Percentiles rank a stretch among this genome's conserved stretches.
These are phyloP conservation scores for Steinernema feltiae DNA, from an alignment of 1,140 invertebrate genomes.

Conservation along the genomic window DNA sequence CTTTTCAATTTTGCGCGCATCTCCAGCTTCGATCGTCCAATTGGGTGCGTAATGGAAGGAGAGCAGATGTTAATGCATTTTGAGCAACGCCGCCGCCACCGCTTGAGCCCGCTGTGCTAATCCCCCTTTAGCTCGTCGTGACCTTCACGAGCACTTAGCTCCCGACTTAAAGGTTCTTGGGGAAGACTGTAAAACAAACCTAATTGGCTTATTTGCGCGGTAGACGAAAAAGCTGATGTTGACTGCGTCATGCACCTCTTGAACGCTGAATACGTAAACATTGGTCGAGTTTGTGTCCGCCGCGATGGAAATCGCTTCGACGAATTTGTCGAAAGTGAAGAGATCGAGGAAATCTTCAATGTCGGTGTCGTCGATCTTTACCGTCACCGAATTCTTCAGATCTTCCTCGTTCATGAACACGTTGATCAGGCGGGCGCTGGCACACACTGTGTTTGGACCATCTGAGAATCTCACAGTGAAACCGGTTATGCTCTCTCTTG, in stretches of 20 bases:
- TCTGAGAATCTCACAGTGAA: conserved; percentile 51
- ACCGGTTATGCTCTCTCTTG: not conserved
- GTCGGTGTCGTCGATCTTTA: conserved; percentile 85
- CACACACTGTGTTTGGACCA: conserved; percentile 61
- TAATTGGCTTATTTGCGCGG: conserved; percentile 70
- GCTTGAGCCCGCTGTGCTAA: conserved; percentile 2
- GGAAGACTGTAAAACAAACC: conserved; percentile 64
- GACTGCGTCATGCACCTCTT: conserved; percentile 58
- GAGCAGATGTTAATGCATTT: conserved; percentile 13
- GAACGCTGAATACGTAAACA: not conserved
- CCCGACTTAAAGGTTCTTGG: not conserved
- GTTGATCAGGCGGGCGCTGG: conserved; percentile 64
- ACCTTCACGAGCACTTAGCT: conserved; percentile 10
- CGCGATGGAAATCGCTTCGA: conserved; percentile 11
- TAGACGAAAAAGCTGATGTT: conserved; percentile 84
- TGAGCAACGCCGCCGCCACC: conserved; percentile 7
- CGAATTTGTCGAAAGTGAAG: conserved; percentile 72
- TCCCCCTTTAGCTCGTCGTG: not conserved
- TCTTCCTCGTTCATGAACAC: conserved; percentile 83
- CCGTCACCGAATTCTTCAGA: conserved; percentile 86
- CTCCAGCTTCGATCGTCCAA: not conserved
- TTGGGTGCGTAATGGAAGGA: not conserved
- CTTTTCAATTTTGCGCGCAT: not conserved
- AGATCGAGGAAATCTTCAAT: conserved; percentile 85
- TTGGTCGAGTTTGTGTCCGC: conserved; percentile 12